phyloP scores from a whole-genome alignment of 2,888 invertebrate species.

The Pediacus dermestoides region DNA sequence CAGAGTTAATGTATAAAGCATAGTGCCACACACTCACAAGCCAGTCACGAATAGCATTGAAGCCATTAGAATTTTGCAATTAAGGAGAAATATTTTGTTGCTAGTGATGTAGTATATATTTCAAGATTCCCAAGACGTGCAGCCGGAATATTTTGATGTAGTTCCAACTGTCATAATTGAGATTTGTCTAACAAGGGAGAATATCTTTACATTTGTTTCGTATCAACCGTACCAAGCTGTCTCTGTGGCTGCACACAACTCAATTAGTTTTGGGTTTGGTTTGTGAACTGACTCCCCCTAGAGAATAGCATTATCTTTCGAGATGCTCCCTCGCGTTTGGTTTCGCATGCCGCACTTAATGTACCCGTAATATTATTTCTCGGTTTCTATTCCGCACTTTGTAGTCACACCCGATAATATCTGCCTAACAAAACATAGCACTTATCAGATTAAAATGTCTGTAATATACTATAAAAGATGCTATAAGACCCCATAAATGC shows the following conservation, averaged over 20 bases:
- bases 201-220: constrained; percentile 38
- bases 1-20: no score
- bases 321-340: constrained; percentile 29
- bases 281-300: constrained; percentile 35
- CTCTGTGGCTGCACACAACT: constrained; percentile 39
- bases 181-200: constrained; percentile 31
- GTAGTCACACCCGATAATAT: constrained; percentile 31
- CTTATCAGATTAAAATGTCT: constrained; percentile 39
- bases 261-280: constrained; percentile 43
- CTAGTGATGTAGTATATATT: no score
- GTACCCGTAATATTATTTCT: constrained; percentile 35
- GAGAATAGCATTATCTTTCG: constrained; percentile 39
- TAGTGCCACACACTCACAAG: no score
- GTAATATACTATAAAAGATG: constrained; percentile 23
- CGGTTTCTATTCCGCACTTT: constrained; percentile 29
- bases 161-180: constrained; percentile 37
- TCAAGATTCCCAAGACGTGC: no score
- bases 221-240: constrained; percentile 34
- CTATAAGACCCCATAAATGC: constrained; percentile 10
- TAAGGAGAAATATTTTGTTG: no score
- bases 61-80: no score
- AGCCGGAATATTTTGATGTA: no score
- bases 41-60: no score
- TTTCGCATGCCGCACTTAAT: constrained; percentile 31
- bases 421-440: constrained; percentile 35